Evolutionary conservation across 2,797 vertebrate species (phyloP).

Genomic region (Gambusia yucatana): DNA sequence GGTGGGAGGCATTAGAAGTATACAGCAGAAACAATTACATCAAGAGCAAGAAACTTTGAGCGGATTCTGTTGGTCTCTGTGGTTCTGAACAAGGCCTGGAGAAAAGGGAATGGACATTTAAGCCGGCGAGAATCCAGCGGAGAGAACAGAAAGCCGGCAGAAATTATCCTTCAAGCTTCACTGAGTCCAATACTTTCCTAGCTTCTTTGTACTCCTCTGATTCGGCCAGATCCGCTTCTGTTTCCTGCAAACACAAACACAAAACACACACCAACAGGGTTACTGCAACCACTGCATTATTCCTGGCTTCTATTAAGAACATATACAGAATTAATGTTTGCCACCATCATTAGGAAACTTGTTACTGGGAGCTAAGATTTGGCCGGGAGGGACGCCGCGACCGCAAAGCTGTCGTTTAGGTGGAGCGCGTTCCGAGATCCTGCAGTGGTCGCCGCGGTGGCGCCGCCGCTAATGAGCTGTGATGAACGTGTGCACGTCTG

Average conservation of each 20-base stretch:
- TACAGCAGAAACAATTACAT: conserved; percentile 64
- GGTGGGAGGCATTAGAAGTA: conserved; percentile 41
- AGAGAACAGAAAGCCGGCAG: conserved; percentile 56
- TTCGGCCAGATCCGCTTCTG: conserved; percentile 90
- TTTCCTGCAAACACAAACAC: conserved; percentile 81
- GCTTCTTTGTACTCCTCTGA: conserved; percentile 92
- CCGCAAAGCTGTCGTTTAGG: conserved; percentile 45
- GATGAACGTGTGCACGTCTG: conserved; percentile 48
- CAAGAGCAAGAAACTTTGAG: conserved; percentile 41
- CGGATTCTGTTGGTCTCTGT: conserved; percentile 32
- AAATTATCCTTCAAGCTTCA: conserved; percentile 91
- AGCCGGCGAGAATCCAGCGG: conserved; percentile 69
- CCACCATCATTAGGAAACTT: background rate
- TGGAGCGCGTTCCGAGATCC: conserved; percentile 41
- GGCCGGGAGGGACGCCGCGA: conserved; percentile 4
- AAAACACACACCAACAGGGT: conserved; percentile 23
- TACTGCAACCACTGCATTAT: background rate
- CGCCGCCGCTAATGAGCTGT: conserved; percentile 62
- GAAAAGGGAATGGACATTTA: conserved; percentile 83
- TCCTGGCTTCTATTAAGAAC: background rate
- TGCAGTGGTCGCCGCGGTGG: conserved; percentile 55
- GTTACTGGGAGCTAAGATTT: conserved; percentile 9
- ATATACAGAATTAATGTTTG: background rate
- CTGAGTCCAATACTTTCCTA: conserved; percentile 86
- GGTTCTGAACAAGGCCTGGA: conserved; percentile 60